These are phyloP conservation scores for Mormyrops attenuatus DNA, from an alignment of 2,797 vertebrate species.

Conservation along the genomic window DNA sequence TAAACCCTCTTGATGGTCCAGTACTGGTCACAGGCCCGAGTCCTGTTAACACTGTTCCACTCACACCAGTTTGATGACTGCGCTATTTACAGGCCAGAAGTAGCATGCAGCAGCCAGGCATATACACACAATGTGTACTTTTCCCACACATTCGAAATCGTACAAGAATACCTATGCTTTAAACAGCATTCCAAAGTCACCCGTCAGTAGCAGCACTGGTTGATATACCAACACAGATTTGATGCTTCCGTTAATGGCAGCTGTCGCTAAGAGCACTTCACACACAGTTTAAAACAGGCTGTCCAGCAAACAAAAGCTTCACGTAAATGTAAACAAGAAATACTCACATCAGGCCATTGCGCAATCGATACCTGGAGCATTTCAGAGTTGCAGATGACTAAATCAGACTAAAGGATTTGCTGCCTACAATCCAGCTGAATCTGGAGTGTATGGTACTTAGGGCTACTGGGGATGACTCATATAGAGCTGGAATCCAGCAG, in stretches of 20 bases:
- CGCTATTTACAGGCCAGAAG: not conserved
- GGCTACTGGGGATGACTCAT: not conserved
- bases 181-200: not conserved
- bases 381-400: not conserved
- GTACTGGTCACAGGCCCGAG: not conserved
- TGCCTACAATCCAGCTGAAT: not conserved
- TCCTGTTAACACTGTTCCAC: not conserved
- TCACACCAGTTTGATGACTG: not conserved
- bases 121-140: not conserved
- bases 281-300: not conserved
- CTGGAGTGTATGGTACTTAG: not conserved
- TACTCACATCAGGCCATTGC: not conserved
- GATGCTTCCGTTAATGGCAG: not conserved
- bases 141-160: not conserved
- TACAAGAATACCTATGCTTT: not conserved
- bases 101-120: not conserved
- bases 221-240: not conserved
- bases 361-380: not conserved
- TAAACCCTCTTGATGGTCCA: not conserved
- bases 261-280: not conserved
- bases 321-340: not conserved
- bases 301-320: not conserved
- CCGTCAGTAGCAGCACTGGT: not conserved
- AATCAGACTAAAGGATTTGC: conserved; percentile 8
- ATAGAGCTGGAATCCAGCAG: not conserved